Conservation (phyloP, 2,113 vertebrate genomes). For the Xiphophorus maculatus region DNA sequence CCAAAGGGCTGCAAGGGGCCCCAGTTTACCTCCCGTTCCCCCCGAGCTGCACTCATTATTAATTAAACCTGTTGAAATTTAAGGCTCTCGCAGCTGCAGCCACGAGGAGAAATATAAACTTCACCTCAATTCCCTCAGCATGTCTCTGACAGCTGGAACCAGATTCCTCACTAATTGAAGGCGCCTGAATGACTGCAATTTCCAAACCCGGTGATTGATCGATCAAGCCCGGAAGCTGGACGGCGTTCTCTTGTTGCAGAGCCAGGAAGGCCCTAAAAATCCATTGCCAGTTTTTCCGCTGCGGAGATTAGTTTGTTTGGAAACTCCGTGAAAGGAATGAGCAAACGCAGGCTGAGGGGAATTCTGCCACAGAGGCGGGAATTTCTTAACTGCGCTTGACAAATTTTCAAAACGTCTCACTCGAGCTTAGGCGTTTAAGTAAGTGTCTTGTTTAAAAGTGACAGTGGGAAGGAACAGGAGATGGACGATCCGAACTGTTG, state of each 20-base stretch:
- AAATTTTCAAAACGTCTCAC: conserved; percentile 7
- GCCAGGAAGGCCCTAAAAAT: background rate
- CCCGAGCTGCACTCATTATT: conserved; percentile 14
- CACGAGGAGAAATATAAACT: conserved; percentile 25
- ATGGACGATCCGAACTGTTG: too few relatives aligned
- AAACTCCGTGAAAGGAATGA: conserved; percentile 24
- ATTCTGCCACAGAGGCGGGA: conserved; percentile 19
- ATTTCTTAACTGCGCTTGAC: conserved; percentile 35
- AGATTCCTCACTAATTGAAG: conserved; percentile 38
- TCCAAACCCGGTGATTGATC: conserved; percentile 41
- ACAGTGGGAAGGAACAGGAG: too few relatives aligned
- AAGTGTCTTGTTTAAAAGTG: too few relatives aligned
- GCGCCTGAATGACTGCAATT: conserved; percentile 23
- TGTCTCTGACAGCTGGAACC: conserved; percentile 32
- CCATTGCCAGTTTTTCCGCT: background rate
- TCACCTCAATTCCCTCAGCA: conserved; percentile 19
- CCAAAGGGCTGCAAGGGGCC: background rate
- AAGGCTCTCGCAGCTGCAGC: conserved; percentile 24
- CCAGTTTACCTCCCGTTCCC: background rate
- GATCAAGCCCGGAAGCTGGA: conserved; percentile 33
- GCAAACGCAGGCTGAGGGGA: conserved; percentile 40
- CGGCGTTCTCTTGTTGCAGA: background rate
- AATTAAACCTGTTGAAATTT: conserved; percentile 40
- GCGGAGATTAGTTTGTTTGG: conserved; percentile 24
- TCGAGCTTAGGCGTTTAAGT: background rate